Evolutionary conservation across 2,113 vertebrate species (phyloP).

Genomic region (Rhynchomys soricoides): DNA sequence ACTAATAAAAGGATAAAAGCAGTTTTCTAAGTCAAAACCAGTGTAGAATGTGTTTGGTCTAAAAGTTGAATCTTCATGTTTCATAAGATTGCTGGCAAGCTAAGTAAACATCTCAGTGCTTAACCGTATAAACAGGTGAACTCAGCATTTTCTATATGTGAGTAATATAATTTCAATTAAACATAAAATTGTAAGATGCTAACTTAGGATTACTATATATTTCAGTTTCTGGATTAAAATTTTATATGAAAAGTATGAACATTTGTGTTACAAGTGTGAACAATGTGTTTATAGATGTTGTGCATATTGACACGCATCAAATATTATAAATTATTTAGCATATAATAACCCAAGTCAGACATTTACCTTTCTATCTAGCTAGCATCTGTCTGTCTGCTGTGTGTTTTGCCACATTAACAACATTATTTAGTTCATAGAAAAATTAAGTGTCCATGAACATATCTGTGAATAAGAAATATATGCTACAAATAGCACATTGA

Average conservation of each 20-base stretch:
- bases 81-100: neutral
- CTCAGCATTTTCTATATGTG: neutral
- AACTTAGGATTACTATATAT: neutral
- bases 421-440: neutral
- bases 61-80: neutral
- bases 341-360: neutral
- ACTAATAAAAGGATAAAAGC: neutral
- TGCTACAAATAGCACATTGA: neutral
- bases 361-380: neutral
- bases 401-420: neutral
- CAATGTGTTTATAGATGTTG: neutral
- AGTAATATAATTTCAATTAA: neutral
- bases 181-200: neutral
- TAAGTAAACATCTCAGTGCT: neutral
- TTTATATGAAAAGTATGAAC: neutral
- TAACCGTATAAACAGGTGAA: neutral
- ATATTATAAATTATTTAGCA: neutral
- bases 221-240: neutral
- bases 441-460: neutral
- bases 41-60: neutral
- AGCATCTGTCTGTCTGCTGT: neutral
- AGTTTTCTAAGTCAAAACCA: neutral
- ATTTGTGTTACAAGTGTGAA: neutral
- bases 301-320: neutral
- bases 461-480: neutral